Evolutionary conservation across 2,888 invertebrate genomes (phyloP).

Genomic region (Auanema sp.): DNA sequence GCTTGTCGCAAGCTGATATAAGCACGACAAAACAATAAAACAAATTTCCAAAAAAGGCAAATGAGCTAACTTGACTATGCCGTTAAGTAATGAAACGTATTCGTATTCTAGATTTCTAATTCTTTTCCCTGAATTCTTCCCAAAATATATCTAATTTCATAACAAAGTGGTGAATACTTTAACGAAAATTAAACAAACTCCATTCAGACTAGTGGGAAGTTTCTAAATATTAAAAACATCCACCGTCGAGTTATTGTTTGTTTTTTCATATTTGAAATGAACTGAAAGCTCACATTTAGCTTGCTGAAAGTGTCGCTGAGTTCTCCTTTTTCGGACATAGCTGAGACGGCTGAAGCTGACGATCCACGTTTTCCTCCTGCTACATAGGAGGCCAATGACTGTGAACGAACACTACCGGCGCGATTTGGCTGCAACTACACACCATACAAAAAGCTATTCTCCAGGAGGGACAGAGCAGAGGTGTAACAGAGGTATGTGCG

Average conservation of each 20-base stretch:
- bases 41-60: conserved; percentile 1
- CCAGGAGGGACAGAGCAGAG: not conserved
- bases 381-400: conserved; percentile 56
- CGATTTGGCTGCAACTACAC: conserved; percentile 38
- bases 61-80: not conserved
- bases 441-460: not conserved
- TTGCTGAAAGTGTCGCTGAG: conserved; percentile 58
- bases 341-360: conserved; percentile 57
- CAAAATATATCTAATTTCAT: no score
- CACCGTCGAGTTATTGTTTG: not conserved
- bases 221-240: not conserved
- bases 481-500: not conserved
- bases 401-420: conserved; percentile 51
- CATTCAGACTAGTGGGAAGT: no score
- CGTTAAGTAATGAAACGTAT: no score
- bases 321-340: conserved; percentile 50
- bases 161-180: no score
- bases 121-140: no score
- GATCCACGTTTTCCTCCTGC: conserved; percentile 60
- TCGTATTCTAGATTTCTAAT: no score
- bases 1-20: conserved; percentile 2
- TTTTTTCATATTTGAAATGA: not conserved
- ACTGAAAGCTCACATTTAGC: conserved; percentile 47
- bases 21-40: not conserved
- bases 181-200: no score